phyloP scores from a whole-genome alignment of 1,140 invertebrate genomes.

The Planococcus citri region DNA sequence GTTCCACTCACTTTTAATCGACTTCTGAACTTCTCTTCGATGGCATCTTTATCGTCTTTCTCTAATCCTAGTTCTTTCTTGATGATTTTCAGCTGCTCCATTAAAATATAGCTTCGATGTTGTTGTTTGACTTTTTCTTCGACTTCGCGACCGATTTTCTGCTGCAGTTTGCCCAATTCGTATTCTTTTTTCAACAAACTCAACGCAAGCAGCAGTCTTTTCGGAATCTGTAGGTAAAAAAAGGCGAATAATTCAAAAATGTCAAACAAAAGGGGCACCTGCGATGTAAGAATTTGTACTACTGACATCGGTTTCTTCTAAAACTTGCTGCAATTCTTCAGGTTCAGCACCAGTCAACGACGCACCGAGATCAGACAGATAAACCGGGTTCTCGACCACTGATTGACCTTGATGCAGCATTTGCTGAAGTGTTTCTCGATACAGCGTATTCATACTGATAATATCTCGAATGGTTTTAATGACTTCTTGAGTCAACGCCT shows the following conservation, averaged over 20 bases:
- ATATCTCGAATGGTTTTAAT: conserved; percentile 97
- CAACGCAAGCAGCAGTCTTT: conserved; percentile 77
- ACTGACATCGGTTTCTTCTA: conserved; percentile 86
- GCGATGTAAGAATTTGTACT: too few relatives aligned
- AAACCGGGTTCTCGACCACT: conserved; percentile 97
- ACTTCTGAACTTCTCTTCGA: conserved; percentile 90
- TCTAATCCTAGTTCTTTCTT: conserved; percentile 97
- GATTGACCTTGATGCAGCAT: conserved; percentile 86
- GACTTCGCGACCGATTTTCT: conserved; percentile 94
- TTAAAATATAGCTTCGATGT: conserved; percentile 93
- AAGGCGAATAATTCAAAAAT: conserved; percentile 14
- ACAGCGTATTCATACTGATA: conserved; percentile 88
- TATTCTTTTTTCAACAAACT: conserved; percentile 93
- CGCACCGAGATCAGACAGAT: conserved; percentile 90
- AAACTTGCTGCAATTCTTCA: conserved; percentile 78
- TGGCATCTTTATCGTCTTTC: conserved; percentile 98
- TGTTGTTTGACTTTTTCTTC: conserved; percentile 99
- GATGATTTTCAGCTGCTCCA: conserved; percentile 97
- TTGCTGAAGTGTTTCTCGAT: conserved; percentile 80
- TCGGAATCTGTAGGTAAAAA: conserved; percentile 67
- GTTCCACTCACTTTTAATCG: conserved; percentile 58
- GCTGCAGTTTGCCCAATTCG: conserved; percentile 90
- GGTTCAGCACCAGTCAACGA: conserved; percentile 87
- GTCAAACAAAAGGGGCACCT: too few relatives aligned
- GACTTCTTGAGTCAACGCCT: conserved; percentile 89